Conservation (phyloP, 1,140 invertebrate genomes). For the Caenorhabditis briggsae region DNA sequence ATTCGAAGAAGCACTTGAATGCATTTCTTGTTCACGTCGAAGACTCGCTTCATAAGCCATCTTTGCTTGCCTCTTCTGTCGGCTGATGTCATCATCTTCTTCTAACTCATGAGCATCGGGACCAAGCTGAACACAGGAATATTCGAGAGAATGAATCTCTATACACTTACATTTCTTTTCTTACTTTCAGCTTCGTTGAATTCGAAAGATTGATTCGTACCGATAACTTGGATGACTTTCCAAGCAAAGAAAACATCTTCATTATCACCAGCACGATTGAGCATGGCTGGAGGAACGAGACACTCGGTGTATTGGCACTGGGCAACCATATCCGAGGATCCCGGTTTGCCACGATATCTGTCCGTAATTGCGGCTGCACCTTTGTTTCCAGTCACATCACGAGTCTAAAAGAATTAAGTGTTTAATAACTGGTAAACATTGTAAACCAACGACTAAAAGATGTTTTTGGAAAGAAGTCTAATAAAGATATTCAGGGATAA, state of each 20-base stretch:
- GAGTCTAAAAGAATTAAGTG: too few relatives aligned
- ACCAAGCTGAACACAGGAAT: neutral
- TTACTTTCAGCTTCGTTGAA: neutral
- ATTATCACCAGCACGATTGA: neutral
- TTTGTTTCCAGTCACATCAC: too few relatives aligned
- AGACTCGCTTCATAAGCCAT: neutral
- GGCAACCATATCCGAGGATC: too few relatives aligned
- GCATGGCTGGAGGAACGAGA: neutral
- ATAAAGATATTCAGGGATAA: too few relatives aligned
- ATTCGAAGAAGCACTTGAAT: neutral
- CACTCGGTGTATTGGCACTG: neutral
- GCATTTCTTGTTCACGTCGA: neutral
- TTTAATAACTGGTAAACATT: too few relatives aligned
- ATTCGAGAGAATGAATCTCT: neutral
- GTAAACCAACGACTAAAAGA: too few relatives aligned
- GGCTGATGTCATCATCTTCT: neutral
- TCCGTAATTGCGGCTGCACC: too few relatives aligned
- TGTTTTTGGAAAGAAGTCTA: too few relatives aligned
- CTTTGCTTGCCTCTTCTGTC: neutral
- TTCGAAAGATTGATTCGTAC: neutral
- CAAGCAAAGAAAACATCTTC: neutral
- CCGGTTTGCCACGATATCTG: too few relatives aligned
- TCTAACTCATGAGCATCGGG: neutral
- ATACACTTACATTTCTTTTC: neutral
- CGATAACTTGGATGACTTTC: neutral